Base-by-base conservation (phyloP, 2,113 vertebrate genomes). In the Anoura caudifer region DNA sequence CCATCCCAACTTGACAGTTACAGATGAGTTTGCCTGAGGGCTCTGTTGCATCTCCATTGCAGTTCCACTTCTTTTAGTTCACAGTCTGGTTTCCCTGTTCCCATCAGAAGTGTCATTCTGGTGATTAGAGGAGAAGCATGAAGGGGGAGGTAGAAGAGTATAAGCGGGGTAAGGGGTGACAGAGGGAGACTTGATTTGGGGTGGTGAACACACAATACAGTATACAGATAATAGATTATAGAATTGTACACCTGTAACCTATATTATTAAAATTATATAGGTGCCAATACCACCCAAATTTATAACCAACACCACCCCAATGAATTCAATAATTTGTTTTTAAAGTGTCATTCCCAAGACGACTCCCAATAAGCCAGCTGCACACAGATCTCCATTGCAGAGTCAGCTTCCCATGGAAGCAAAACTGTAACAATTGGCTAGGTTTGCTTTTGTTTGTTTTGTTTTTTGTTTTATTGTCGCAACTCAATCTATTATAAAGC, bases 401-500 rank as follows among this genome's bases (percentile, higher is more conserved):
- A 65, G 38, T 79, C 83, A 81, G 61, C 67, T 82, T 90, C 86
- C 82, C 47, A 15, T 33, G 26, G 73, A 96, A 77, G 45, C 61
- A 33, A 56, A 47, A 91, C 76, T 77, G 89, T 52, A 89, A 85
- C 28, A 83, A 47, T 47, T 70, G 82, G 67, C 72, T 82, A 26
- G 26, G 61, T 73, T 54, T 87, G 76, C 84, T 59, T 63, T 26
- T 22, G 22, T 67, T n/a, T 67, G 16, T 11, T 19, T 19, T 33
- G 3, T 33, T 28, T 63, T 75, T 28, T 61, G 24, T 80, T 82
- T 72, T 84, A 92, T 84, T 95, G 91, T 94, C 91, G 85, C 70
- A 87, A 77, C 45, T 85, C 76, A 94, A 93, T 73, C 70, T 92
- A 84, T 90, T 84, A 72, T 73, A 97, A 96, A 95, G 28, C 76